Conservation (phyloP, 30 jellyfish, hydroid and myxozoan genomes). For the Aurelia aurita region DNA sequence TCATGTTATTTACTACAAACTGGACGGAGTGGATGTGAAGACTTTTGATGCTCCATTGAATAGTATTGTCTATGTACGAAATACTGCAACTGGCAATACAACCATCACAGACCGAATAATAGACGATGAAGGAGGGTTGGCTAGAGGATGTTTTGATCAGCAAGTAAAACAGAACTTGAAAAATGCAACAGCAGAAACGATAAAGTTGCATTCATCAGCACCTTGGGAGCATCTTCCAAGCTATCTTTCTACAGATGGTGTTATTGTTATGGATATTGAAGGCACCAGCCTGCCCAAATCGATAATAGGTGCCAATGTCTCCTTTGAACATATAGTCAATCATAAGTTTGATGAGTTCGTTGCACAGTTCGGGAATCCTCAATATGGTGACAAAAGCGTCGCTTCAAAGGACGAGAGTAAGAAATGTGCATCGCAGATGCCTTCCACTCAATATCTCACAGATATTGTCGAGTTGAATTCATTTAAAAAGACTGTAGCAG, state of each 20-base stretch:
- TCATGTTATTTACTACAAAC: slow-evolving; percentile 17
- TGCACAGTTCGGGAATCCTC: background rate
- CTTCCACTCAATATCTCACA: slow-evolving; percentile 55
- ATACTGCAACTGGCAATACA: background rate
- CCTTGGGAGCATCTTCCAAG: slow-evolving; percentile 32
- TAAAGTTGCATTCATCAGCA: slow-evolving; percentile 31
- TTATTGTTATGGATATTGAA: slow-evolving; percentile 25
- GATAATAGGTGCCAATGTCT: slow-evolving; percentile 28
- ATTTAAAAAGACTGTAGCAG: slow-evolving; percentile 54
- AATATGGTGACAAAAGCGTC: background rate
- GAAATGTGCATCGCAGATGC: slow-evolving; percentile 36
- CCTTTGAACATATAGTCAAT: background rate
- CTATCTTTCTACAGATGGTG: slow-evolving; percentile 36
- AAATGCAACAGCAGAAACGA: background rate
- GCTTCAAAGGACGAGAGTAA: background rate
- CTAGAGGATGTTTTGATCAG: slow-evolving; percentile 31
- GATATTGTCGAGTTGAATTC: slow-evolving; percentile 57
- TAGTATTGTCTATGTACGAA: slow-evolving; percentile 27
- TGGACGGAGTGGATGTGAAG: slow-evolving; percentile 36
- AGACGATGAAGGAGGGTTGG: slow-evolving; percentile 29
- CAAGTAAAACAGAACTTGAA: background rate
- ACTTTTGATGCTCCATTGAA: slow-evolving; percentile 29
- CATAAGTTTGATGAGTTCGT: slow-evolving; percentile 20
- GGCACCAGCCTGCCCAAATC: slow-evolving; percentile 60
- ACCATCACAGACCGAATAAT: slow-evolving; percentile 2